Evolutionary conservation across 1,140 invertebrate genomes (phyloP), one percentile per base, ranked within the genome.

Genomic region (Drosophila elegans): DNA sequence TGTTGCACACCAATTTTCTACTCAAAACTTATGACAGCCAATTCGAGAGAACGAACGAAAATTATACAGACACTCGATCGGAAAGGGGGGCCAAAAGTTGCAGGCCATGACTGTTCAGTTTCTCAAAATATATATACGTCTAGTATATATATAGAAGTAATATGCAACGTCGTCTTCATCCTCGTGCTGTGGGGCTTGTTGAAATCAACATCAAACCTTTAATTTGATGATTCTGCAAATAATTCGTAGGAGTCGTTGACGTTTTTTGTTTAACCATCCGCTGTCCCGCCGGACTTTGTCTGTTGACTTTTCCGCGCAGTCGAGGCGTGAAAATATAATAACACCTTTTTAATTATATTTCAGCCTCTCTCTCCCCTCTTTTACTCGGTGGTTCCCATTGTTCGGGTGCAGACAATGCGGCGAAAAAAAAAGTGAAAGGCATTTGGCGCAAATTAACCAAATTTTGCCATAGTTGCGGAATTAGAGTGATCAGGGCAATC

Each of bases 141-240:
- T 32, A n/a, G 12, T 39, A 2, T 56, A 34, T 45, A 32, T 55
- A 32, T 45, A 16, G 48, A n/a, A 12, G 46, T 57, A 45, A 38
- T 11, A 34, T 67, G 74, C 71, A 57, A 16, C 49, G 57, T 48
- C 71, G 54, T 62, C 45, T 38, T 41, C 60, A 48, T 57, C 62
- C 42, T 13, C 48, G 54, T 53, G 62, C 49, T 64, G 61, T 49
- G 73, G 64, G 61, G 75, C 83, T 86, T 54, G 83, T 88, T 88
- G 85, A 88, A 88, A 88, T 89, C 83, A 88, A 88, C 83, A 88
- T 88, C 83, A 88, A 88, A 88, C 83, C 83, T 88, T 88, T 88
- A 88, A 88, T 88, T 88, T 88, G 83, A 88, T 88, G 83, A 88
- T 88, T 88, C 84, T 89, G 83, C 83, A 83, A 88, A 88, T 83